Evolutionary conservation across 2,113 vertebrate genomes (phyloP).

Genomic region (Chitala chitala): DNA sequence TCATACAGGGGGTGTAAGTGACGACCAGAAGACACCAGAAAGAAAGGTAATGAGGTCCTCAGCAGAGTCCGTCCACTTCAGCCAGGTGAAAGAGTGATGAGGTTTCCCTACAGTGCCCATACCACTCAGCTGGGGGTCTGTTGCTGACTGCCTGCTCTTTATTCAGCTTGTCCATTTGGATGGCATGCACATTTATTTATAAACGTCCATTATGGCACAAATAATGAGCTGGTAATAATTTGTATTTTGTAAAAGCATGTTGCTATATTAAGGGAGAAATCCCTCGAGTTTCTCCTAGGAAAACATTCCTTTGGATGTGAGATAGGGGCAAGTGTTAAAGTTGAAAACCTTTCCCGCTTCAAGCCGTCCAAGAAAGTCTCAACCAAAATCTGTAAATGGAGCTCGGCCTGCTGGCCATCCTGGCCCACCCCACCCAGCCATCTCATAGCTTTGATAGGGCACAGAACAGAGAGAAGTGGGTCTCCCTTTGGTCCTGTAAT

Average conservation of each 20-base stretch:
- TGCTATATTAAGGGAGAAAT: too few relatives aligned
- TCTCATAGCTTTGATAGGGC: not conserved
- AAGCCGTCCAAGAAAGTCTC: conserved; percentile 3
- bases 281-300: too few relatives aligned
- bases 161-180: too few relatives aligned
- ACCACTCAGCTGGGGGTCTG: not conserved
- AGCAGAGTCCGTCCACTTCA: not conserved
- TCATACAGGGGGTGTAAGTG: not conserved
- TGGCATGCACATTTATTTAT: too few relatives aligned
- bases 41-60: not conserved
- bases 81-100: not conserved
- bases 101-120: not conserved
- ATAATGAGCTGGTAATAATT: not conserved
- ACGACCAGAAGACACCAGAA: not conserved
- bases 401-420: not conserved
- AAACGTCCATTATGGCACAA: not conserved
- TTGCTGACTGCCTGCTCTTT: too few relatives aligned
- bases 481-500: not conserved
- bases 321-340: not conserved
- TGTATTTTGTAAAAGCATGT: not conserved
- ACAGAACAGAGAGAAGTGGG: not conserved
- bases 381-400: conserved; percentile 17
- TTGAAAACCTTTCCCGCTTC: conserved; percentile 3
- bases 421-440: not conserved
- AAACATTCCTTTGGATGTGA: conserved; percentile 6